These are phyloP conservation scores for Tapirus terrestris DNA, from an alignment of 2,113 vertebrate species.

Conservation along the genomic window DNA sequence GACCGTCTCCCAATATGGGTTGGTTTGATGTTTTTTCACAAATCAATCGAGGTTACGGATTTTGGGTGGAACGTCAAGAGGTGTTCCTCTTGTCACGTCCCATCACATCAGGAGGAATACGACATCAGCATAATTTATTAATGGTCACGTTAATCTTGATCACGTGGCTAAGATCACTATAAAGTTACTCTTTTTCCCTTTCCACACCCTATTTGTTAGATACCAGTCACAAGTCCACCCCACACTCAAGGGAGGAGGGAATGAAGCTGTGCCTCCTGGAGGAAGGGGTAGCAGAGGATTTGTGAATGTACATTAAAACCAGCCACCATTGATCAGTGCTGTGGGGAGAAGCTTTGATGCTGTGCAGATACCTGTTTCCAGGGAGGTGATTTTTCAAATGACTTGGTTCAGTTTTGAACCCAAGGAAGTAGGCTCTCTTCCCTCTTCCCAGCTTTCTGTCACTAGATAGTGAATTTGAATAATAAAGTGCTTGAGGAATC, in stretches of 20 bases:
- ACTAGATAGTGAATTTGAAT: slow-evolving; percentile 39
- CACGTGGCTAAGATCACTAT: neutral
- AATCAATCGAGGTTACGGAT: neutral
- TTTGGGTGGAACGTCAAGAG: neutral
- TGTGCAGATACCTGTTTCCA: neutral
- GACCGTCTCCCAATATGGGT: neutral
- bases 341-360: fast-evolving
- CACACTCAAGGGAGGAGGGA: too few species aligned
- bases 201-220: neutral
- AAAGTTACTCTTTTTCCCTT: neutral
- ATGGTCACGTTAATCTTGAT: neutral
- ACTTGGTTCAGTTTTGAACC: slow-evolving; percentile 47
- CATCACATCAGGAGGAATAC: fast-evolving
- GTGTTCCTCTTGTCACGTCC: neutral
- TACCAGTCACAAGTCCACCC: neutral
- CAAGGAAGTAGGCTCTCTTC: slow-evolving; percentile 7
- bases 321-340: neutral
- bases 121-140: neutral
- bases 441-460: slow-evolving; percentile 19
- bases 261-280: neutral
- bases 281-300: neutral
- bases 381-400: neutral
- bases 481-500: slow-evolving; percentile 44
- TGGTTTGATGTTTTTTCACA: neutral
- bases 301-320: neutral